Conservation (phyloP, 2,113 vertebrate genomes). For the Oncorhynchus masou region DNA sequence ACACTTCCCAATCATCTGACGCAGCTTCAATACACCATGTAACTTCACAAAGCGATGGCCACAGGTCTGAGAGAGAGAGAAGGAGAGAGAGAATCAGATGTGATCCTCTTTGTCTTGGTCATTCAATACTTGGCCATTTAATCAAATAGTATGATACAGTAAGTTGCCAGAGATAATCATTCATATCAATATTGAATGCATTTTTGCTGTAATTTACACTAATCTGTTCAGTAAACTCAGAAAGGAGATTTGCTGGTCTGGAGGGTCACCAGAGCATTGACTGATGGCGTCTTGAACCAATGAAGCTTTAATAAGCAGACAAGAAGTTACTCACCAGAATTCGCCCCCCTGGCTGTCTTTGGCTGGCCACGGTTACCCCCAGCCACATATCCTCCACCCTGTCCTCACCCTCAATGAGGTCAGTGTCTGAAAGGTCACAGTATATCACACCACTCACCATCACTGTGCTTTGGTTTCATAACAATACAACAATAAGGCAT, state of each 20-base stretch:
- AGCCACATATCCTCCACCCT: slow-evolving; percentile 91
- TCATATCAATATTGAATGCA: no score
- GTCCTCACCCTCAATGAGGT: slow-evolving; percentile 47
- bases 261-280: no score
- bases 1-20: slow-evolving; percentile 88
- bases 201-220: no score
- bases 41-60: slow-evolving; percentile 71
- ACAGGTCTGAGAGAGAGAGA: slow-evolving; percentile 53
- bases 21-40: slow-evolving; percentile 70
- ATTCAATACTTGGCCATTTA: no score
- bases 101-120: no score
- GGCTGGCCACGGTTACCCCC: slow-evolving; percentile 88
- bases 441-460: neutral
- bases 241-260: no score
- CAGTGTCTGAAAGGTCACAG: slow-evolving; percentile 28
- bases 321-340: slow-evolving; percentile 81
- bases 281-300: neutral
- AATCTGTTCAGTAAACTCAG: no score
- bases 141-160: no score
- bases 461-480: neutral
- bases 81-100: neutral
- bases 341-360: slow-evolving; percentile 72
- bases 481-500: no score
- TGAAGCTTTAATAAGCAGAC: slow-evolving; percentile 36
- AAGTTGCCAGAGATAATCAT: no score